Percentiles rank a stretch among this genome's conserved stretches.
Conservation (phyloP, 1,140 invertebrate genomes). For the Riptortus pedestris region DNA sequence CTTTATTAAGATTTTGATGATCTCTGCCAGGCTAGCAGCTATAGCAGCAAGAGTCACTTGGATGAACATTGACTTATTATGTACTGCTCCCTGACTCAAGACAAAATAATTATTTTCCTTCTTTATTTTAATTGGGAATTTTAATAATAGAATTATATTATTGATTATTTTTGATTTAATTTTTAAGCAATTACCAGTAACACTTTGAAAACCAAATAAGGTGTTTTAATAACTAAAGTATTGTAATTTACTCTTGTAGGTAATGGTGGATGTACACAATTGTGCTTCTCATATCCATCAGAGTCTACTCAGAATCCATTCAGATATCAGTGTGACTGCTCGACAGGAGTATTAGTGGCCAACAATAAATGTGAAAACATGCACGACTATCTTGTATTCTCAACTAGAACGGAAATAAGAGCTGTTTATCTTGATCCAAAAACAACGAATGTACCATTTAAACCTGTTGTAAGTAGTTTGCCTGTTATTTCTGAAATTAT, state of each 20-base stretch:
- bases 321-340: slow-evolving; percentile 79
- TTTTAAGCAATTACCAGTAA: too few relatives aligned
- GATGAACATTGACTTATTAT: too few relatives aligned
- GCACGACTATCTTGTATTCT: slow-evolving; percentile 82
- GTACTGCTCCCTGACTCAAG: too few relatives aligned
- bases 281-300: slow-evolving; percentile 85
- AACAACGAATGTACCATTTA: slow-evolving; percentile 70
- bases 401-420: slow-evolving; percentile 82
- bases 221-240: too few relatives aligned
- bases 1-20: not conserved
- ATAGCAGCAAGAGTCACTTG: too few relatives aligned
- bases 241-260: too few relatives aligned
- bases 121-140: not conserved
- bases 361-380: slow-evolving; percentile 64
- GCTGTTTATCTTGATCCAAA: slow-evolving; percentile 73
- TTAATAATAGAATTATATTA: not conserved
- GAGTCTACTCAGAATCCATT: slow-evolving; percentile 39
- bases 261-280: slow-evolving; percentile 80
- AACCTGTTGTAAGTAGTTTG: slow-evolving; percentile 52
- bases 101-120: too few relatives aligned
- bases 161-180: not conserved
- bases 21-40: too few relatives aligned
- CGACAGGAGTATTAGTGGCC: slow-evolving; percentile 57
- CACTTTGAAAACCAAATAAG: too few relatives aligned
- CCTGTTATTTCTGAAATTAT: too few relatives aligned